Conservation (phyloP, 2,888 invertebrate species). For the Pachliopta kotzebuea region DNA sequence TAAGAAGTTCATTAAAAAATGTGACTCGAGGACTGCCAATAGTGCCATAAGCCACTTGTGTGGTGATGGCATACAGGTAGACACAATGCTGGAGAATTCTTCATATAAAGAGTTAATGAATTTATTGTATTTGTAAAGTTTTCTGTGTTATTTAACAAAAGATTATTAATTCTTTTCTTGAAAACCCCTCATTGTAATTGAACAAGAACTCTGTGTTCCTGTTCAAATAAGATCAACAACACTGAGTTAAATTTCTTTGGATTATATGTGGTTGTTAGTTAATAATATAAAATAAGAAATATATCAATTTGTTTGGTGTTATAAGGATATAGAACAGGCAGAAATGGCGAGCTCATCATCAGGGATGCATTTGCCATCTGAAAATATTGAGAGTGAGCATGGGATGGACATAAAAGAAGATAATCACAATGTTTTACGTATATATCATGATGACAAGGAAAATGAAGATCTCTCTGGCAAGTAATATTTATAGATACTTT, state of each 20-base stretch:
- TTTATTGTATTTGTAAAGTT: too few species aligned
- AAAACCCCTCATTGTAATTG: too few species aligned
- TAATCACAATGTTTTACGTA: slow-evolving; percentile 49
- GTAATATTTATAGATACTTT: slow-evolving; percentile 1
- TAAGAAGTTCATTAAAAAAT: background rate
- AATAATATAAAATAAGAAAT: background rate
- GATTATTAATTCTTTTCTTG: too few species aligned
- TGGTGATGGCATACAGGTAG: too few species aligned
- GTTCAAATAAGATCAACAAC: too few species aligned
- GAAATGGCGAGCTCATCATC: background rate
- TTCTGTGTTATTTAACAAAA: too few species aligned
- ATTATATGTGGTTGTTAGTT: background rate
- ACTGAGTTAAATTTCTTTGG: too few species aligned
- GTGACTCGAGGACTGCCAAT: too few species aligned
- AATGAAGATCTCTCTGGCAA: slow-evolving; percentile 45
- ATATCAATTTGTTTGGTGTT: background rate
- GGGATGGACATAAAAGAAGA: slow-evolving; percentile 32
- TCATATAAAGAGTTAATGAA: too few species aligned
- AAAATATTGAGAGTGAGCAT: slow-evolving; percentile 42
- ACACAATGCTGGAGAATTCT: too few species aligned
- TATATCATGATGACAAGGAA: slow-evolving; percentile 56
- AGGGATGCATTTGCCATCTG: slow-evolving; percentile 35
- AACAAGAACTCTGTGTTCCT: too few species aligned
- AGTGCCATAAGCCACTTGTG: too few species aligned
- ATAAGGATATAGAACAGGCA: slow-evolving; percentile 28